These are phyloP conservation scores for Ashinkailepas kermadecensis DNA, from an alignment of 2,888 invertebrate genomes.

Conservation along the genomic window DNA sequence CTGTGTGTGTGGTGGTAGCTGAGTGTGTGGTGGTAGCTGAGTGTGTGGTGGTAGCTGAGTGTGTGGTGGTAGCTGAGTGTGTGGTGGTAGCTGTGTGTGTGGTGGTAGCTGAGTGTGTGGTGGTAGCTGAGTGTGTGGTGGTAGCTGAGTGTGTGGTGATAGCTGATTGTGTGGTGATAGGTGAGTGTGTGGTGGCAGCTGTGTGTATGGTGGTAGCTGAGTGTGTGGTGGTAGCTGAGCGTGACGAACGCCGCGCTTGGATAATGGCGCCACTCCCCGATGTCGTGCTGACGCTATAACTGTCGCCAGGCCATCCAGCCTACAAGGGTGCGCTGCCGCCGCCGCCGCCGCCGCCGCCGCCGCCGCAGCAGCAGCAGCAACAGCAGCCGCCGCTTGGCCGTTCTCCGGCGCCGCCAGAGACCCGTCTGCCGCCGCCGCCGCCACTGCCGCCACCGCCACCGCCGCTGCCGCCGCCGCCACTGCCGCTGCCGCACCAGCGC, in stretches of 20 bases:
- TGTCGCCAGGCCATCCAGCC: background rate
- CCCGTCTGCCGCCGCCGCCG: background rate
- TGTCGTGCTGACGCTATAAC: background rate
- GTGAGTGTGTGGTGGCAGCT: background rate
- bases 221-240: too few relatives aligned
- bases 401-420: conserved; percentile 34
- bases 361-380: too few relatives aligned
- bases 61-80: too few relatives aligned
- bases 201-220: background rate
- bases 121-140: too few relatives aligned
- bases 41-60: too few relatives aligned
- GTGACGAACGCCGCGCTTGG: too few relatives aligned
- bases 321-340: conserved; percentile 24
- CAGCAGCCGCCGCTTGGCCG: conserved; percentile 35
- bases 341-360: too few relatives aligned
- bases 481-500: conserved; percentile 33
- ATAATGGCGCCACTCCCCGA: too few relatives aligned
- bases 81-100: too few relatives aligned
- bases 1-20: background rate
- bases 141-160: too few relatives aligned
- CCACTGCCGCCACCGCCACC: conserved; percentile 36
- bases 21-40: background rate
- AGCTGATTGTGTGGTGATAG: background rate
- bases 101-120: too few relatives aligned
- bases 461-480: conserved; percentile 31